Base-by-base conservation (phyloP, 2,113 vertebrate species). In the Tetrao urogallus region DNA sequence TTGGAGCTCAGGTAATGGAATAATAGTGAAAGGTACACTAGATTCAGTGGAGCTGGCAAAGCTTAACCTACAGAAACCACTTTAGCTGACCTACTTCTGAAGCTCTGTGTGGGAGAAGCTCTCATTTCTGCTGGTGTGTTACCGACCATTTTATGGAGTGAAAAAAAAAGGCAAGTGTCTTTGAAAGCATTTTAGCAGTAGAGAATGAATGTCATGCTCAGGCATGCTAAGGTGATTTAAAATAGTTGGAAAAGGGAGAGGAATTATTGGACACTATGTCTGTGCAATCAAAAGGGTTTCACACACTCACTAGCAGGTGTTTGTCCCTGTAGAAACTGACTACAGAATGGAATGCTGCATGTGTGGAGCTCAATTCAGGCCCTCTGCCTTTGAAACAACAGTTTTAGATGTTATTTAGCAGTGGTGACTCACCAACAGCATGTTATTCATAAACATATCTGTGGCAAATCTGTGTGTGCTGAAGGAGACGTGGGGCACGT, bases 401-500 rank as follows among this genome's bases (percentile, higher is more conserved):
- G 25, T 60, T 92, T 92, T 25, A 85, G 81, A 42, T n/a, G 67
- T 42, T 79, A 76, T 65, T 95, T 58, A 83, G 85, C 85, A 43
- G 40, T 0, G 2, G 54, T 94, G 94, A 93, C 83, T 96, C 95
- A 93, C 74, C 58, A 61, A 30, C 83, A 89, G 10, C 66, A 77
- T 87, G 70, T 90, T 96, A 52, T 72, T 89, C 63, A 84, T 82
- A 72, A 93, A 84, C 54, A 13, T 42, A 81, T 65, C 77, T 1
- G 1, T 61, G 80, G 45, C n/a, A 88, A 81, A 65, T 36, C 63
- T 93, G 2, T 40, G 30, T 54, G 57, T 58, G 78, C 82, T 86
- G 73, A 86, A 74, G 80, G 80, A 94, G 88, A 65, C 28, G 2
- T 45, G 28, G n/a, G n/a, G n/a, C n/a, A n/a, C n/a, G n/a, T n/a